Evolutionary conservation across 2,888 invertebrate genomes (phyloP).

Genomic region (Halocaridina rubra): DNA sequence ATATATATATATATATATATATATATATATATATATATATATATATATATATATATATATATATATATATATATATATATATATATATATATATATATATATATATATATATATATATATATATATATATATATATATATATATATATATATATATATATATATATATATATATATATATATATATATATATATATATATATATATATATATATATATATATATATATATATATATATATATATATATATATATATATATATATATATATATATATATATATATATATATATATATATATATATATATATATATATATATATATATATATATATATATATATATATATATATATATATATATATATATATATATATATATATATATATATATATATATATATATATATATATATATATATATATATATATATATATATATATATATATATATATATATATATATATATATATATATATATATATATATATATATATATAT

Average conservation of each 20-base stretch:
- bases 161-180: no score
- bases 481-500: no score
- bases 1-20: no score
- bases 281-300: neutral
- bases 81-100: no score
- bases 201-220: constrained; percentile 2
- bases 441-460: neutral
- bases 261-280: neutral
- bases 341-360: constrained; percentile 3
- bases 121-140: no score
- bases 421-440: neutral
- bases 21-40: no score
- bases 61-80: no score
- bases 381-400: constrained; percentile 6
- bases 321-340: neutral
- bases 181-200: no score
- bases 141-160: no score
- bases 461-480: neutral
- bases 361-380: constrained; percentile 9
- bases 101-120: no score
- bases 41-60: no score
- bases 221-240: constrained; percentile 3
- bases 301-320: neutral
- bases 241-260: neutral
- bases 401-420: neutral